Evolutionary conservation across 2,888 invertebrate species (phyloP).

Genomic region (Oscheius sp.): DNA sequence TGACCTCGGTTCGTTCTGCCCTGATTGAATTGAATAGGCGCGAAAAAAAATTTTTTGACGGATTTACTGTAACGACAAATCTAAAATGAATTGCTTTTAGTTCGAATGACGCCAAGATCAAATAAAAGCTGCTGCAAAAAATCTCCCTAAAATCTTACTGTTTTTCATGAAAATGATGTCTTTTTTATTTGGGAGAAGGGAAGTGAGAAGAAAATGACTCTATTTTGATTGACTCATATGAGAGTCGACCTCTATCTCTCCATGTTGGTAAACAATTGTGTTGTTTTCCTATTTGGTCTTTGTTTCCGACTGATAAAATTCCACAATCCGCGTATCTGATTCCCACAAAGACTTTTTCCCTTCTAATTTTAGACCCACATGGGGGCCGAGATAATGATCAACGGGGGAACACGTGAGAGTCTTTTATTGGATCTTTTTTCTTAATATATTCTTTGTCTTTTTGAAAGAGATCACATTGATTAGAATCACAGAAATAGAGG

Average conservation of each 20-base stretch:
- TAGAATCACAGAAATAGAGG: not conserved
- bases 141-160: no score
- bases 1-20: no score
- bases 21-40: no score
- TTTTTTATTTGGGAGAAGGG: not conserved
- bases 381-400: not conserved
- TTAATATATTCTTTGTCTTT: not conserved
- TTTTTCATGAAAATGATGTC: no score
- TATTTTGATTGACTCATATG: no score
- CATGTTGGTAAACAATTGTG: not conserved
- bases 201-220: not conserved
- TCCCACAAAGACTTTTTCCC: not conserved
- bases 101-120: no score
- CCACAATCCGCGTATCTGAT: not conserved
- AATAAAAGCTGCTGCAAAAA: no score
- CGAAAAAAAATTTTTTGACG: no score
- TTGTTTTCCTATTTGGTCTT: not conserved
- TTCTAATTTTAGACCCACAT: slow-evolving; percentile 1
- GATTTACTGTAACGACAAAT: no score
- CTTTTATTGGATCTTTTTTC: not conserved
- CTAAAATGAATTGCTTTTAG: no score
- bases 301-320: slow-evolving; percentile 17
- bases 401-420: no score
- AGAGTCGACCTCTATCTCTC: no score
- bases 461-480: slow-evolving; percentile 8